Percentiles rank a stretch among this genome's conserved stretches.
phyloP scores from a whole-genome alignment of 2,888 invertebrate genomes.

The Hedychridium roseum region DNA sequence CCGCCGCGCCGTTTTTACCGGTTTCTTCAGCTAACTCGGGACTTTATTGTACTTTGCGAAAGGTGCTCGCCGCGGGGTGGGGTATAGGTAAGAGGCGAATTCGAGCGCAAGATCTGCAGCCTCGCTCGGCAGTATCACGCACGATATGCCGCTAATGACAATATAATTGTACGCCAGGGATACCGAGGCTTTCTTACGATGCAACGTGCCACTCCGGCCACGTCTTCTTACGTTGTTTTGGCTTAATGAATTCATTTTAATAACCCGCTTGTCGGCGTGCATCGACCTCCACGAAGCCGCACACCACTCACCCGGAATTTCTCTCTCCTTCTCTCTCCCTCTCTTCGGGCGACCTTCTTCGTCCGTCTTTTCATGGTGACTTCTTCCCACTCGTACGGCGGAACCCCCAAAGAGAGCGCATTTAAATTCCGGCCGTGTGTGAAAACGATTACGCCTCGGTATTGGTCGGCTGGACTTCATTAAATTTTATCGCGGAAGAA shows the following conservation, averaged over 20 bases:
- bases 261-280: constrained; percentile 30
- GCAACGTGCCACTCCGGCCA: constrained; percentile 6
- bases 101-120: constrained; percentile 2
- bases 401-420: constrained; percentile 19
- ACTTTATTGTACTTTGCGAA: too few species aligned
- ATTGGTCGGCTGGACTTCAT: too few species aligned
- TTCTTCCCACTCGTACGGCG: not conserved
- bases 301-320: too few species aligned
- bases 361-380: not conserved
- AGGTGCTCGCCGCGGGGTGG: too few species aligned
- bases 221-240: constrained; percentile 25
- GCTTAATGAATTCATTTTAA: constrained; percentile 49
- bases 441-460: constrained; percentile 30
- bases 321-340: not conserved
- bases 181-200: constrained; percentile 35
- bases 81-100: not conserved
- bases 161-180: constrained; percentile 49
- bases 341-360: not conserved
- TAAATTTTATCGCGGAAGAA: too few species aligned
- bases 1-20: not conserved
- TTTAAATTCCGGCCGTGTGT: constrained; percentile 35
- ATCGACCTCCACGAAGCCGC: constrained; percentile 27
- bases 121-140: constrained; percentile 23
- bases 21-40: too few species aligned
- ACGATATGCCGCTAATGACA: constrained; percentile 49